Evolutionary conservation across 2,797 vertebrate genomes (phyloP).

Genomic region (Phataginus tricuspis): DNA sequence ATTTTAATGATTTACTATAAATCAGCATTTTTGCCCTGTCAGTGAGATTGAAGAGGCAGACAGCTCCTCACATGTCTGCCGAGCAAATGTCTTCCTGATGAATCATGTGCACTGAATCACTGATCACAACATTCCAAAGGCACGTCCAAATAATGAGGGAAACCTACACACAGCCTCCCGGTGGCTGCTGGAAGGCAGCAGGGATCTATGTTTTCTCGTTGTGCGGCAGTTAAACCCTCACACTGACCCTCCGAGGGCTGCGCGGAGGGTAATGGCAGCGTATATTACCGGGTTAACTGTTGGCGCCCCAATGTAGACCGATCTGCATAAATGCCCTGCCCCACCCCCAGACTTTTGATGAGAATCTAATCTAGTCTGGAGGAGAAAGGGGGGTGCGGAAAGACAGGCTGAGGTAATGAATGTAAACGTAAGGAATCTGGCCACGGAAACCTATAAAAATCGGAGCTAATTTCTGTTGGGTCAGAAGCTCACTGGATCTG

Average conservation of each 20-base stretch:
- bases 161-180: constrained; percentile 87
- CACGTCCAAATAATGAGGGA: constrained; percentile 91
- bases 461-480: not conserved
- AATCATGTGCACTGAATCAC: constrained; percentile 96
- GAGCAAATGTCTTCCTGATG: constrained; percentile 98
- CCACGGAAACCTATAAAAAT: not conserved
- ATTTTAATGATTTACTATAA: constrained; percentile 99
- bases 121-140: constrained; percentile 93
- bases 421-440: constrained; percentile 9
- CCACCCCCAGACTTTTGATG: constrained; percentile 68
- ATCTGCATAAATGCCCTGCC: constrained; percentile 79
- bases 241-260: constrained; percentile 77
- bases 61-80: constrained; percentile 98
- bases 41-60: constrained; percentile 97
- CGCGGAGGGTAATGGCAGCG: constrained; percentile 79
- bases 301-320: constrained; percentile 72
- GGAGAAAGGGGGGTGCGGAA: not conserved
- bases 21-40: constrained; percentile 98
- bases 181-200: constrained; percentile 53
- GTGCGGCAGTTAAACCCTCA: constrained; percentile 47
- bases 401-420: constrained; percentile 34
- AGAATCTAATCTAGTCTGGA: constrained; percentile 81
- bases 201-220: not conserved
- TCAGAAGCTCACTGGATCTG: not conserved
- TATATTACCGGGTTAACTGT: constrained; percentile 75